Base-by-base conservation (phyloP, 2,888 invertebrate genomes). In the Aleiodes leptofemur region DNA sequence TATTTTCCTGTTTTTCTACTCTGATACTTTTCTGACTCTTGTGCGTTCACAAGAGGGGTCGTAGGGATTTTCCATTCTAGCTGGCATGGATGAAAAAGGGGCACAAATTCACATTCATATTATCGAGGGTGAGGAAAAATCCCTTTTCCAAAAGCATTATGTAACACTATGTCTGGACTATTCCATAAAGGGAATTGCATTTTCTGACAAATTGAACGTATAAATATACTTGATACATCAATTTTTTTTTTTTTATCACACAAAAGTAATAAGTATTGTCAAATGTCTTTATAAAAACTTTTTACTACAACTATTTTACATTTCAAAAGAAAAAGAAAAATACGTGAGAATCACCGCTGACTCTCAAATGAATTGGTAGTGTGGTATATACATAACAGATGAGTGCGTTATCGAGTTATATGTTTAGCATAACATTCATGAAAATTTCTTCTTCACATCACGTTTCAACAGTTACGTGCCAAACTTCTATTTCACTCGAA, bases 381-480 rank as follows among this genome's bases (percentile, higher is more conserved):
- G 55, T 16, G 8, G n/a, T 53, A 14, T 68, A 29, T 29, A 51
- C 50, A 69, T 70, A 70, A 68, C 55, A 74, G 68, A 74, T 72
- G 74, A 79, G 79, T 81, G 77, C 78, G 77, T 81, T 81, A 81
- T 79, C 79, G 81, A 81, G 77, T 81, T 80, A 78, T 80, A 80
- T 79, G 77, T 79, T 80, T 79, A 77, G 79, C 82, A 79, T 79
- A 77, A 82, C 82, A 80, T 82, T 83, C 23, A 23, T 77, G 78
- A 79, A 81, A 82, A 78, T 81, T 83, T 82, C 78, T 74, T 73
- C 73, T 78, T 79, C 78, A 73, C 77, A 80, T 83, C 82, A 84
- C 82, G 82, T 82, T 78, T 81, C 72, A 77, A 74, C 74, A 68
- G 76, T 72, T 72, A 81, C 81, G 82, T 80, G 78, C 68, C 69